A percentile compares a stretch with the other conserved stretches of the same genome.
Evolutionary conservation across 2,113 vertebrate genomes (phyloP).

Genomic region (Hyla sarda): DNA sequence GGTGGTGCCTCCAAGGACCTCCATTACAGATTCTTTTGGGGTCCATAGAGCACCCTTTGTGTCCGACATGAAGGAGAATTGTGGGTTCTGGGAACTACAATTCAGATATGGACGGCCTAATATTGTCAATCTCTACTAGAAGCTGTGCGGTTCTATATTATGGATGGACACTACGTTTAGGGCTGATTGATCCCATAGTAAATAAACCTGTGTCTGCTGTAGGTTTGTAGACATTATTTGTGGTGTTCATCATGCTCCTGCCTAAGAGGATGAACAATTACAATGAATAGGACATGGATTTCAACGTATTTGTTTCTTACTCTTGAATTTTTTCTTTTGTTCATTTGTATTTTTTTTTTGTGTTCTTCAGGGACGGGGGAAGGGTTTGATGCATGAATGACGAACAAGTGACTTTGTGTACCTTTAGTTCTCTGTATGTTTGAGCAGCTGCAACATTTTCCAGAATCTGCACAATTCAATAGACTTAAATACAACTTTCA

Average conservation of each 20-base stretch:
- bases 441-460: conserved; percentile 55
- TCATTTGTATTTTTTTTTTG: conserved; percentile 7
- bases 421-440: conserved; percentile 35
- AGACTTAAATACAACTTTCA: conserved; percentile 1
- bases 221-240: background rate
- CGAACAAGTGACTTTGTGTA: conserved; percentile 30
- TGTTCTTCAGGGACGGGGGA: background rate
- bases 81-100: no score
- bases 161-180: no score
- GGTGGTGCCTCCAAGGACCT: no score
- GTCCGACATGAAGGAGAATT: no score
- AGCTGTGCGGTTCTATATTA: no score
- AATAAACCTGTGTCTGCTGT: background rate
- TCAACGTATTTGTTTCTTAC: conserved; percentile 34
- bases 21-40: no score
- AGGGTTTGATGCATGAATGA: conserved; percentile 32
- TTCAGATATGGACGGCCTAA: no score
- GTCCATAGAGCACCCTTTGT: no score
- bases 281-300: conserved; percentile 30
- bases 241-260: background rate
- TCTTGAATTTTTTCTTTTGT: conserved; percentile 7
- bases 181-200: background rate
- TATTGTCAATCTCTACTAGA: no score
- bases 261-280: conserved; percentile 12
- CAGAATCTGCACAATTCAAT: conserved; percentile 10